Evolutionary conservation across 2,797 vertebrate genomes (phyloP), one percentile per base, ranked within the genome.

Genomic region (Pagetopsis macropterus): DNA sequence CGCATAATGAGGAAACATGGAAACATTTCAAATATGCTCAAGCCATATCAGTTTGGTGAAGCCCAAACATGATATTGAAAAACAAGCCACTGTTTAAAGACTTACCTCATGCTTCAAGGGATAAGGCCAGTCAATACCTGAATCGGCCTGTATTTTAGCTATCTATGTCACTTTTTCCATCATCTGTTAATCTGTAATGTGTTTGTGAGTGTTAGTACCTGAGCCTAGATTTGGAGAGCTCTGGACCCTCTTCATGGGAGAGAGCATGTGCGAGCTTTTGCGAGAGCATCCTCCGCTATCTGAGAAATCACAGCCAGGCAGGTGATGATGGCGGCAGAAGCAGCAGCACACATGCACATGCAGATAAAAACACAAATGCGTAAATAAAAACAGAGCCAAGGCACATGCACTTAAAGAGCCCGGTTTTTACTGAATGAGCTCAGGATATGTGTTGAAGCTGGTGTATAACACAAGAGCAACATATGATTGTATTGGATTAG

Each of bases 201-300:
- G 72, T 72, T 55, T 82, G 75, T 65, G 72, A 76, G 89, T 83
- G 87, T 91, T 93, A 90, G 96, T 93, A 93, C 91, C 92, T 95
- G 96, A 86, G 83, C 86, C 95, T 52, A 99, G 96, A 94, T 97
- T 98, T 92, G 98, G 98, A 92, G 96, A 97, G 94, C 97, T 99
- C 91, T 99, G 97, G 93, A 98, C 97, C 92, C 97, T 97, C 97
- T 98, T 98, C 96, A 98, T 96, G 88, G 97, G 96, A 91, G 96
- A 96, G 94, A 98, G 94, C 83, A 93, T 95, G 85, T 99, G 94
- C 91, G 96, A 98, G 65, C 94, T 96, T 94, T 97, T 97, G 95
- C 94, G 94, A 95, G 94, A 91, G 89, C 83, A 95, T 96, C 97
- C 97, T 93, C 98, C 96, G 93, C 97, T 98, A 95, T 98, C 98